Evolutionary conservation across 2,113 vertebrate genomes (phyloP).

Genomic region (Coregonus clupeaformis): DNA sequence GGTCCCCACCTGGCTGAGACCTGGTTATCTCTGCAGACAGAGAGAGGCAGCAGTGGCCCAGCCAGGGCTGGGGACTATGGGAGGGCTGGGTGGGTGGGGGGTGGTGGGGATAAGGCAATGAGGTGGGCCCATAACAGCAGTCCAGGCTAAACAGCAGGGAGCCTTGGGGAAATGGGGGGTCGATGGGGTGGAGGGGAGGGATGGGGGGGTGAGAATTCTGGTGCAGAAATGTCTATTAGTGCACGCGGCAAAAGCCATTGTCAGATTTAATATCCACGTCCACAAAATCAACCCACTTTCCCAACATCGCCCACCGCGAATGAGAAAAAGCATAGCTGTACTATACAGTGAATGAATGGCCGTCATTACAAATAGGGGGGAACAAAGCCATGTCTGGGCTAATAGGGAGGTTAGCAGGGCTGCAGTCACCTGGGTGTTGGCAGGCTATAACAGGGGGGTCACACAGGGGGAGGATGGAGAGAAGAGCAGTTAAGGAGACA

Average conservation of each 20-base stretch:
- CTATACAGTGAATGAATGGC: too few species aligned
- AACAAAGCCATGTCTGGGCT: slow-evolving; percentile 10
- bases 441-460: background rate
- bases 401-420: slow-evolving; percentile 6
- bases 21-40: slow-evolving; percentile 72
- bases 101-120: slow-evolving; percentile 33
- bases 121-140: slow-evolving; percentile 24
- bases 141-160: slow-evolving; percentile 22
- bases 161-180: background rate
- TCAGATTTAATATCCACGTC: slow-evolving; percentile 64
- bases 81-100: slow-evolving; percentile 29
- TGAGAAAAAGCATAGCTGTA: too few species aligned
- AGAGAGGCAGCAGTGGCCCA: slow-evolving; percentile 64
- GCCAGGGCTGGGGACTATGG: slow-evolving; percentile 45
- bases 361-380: slow-evolving; percentile 11
- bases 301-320: background rate
- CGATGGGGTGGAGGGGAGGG: background rate
- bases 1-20: slow-evolving; percentile 65
- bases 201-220: slow-evolving; percentile 8
- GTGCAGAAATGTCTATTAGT: slow-evolving; percentile 39
- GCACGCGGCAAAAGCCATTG: slow-evolving; percentile 58
- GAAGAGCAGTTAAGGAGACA: slow-evolving; percentile 15
- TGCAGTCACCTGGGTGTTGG: slow-evolving; percentile 21
- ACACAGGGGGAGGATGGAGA: background rate
- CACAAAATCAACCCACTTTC: slow-evolving; percentile 56